A percentile compares a stretch with the other conserved stretches of the same genome.
phyloP scores from a whole-genome alignment of 2,113 vertebrate genomes.

The Propithecus coquereli region DNA sequence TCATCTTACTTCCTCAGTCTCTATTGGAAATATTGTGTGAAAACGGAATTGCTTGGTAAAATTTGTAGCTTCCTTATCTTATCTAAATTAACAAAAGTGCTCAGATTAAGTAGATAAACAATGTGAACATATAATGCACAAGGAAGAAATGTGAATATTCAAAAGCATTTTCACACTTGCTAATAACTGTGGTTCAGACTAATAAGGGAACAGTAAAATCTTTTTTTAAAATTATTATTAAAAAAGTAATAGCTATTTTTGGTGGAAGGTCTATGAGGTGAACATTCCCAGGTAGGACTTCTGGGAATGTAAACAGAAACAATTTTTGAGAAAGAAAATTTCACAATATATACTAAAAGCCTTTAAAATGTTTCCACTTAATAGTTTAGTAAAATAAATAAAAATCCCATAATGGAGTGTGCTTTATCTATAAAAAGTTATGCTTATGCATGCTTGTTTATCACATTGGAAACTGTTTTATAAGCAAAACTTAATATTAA shows the following conservation, averaged over 20 bases:
- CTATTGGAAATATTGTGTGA: background rate
- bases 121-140: background rate
- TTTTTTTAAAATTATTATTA: background rate
- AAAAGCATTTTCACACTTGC: background rate
- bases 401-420: background rate
- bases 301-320: background rate
- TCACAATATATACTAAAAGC: background rate
- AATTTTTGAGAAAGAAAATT: background rate
- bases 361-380: background rate
- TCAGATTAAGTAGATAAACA: background rate
- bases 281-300: background rate
- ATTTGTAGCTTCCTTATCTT: background rate
- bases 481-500: background rate
- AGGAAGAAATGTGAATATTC: background rate
- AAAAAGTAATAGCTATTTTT: background rate
- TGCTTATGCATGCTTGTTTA: background rate
- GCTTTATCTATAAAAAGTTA: background rate
- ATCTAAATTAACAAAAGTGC: background rate
- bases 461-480: background rate
- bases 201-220: background rate
- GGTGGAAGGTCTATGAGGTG: background rate
- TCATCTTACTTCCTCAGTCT: background rate
- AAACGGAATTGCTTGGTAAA: background rate
- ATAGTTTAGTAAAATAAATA: constrained; percentile 1
- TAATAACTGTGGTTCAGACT: background rate